A percentile compares a stretch with the other conserved stretches of the same genome.
phyloP scores from a whole-genome alignment of 1,140 invertebrate genomes.

The Halyomorpha halys region DNA sequence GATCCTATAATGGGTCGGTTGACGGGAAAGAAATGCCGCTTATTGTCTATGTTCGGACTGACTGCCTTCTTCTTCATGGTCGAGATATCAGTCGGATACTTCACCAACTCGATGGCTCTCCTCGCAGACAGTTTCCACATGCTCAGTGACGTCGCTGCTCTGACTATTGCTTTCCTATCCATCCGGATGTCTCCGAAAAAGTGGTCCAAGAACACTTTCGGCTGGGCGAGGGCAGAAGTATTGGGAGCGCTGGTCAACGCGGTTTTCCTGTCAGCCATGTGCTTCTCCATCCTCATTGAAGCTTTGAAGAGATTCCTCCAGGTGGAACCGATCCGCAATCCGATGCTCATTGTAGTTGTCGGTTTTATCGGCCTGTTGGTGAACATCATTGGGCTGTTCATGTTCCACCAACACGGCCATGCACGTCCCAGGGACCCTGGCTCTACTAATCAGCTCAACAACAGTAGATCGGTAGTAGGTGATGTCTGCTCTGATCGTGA shows the following conservation, averaged over 20 bases:
- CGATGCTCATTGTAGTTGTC: slow-evolving; percentile 62
- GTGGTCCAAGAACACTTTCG: slow-evolving; percentile 91
- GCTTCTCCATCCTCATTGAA: slow-evolving; percentile 85
- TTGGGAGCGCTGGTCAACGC: slow-evolving; percentile 85
- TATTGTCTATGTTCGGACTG: slow-evolving; percentile 79
- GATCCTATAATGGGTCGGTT: slow-evolving; percentile 63
- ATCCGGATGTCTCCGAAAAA: slow-evolving; percentile 92
- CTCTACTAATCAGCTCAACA: slow-evolving; percentile 11
- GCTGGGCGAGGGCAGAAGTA: slow-evolving; percentile 86
- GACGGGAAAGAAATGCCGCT: slow-evolving; percentile 84
- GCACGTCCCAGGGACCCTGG: slow-evolving; percentile 43
- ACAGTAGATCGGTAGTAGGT: background rate
- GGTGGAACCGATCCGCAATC: slow-evolving; percentile 69
- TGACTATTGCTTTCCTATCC: slow-evolving; percentile 80
- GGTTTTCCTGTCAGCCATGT: slow-evolving; percentile 81
- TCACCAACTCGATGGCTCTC: slow-evolving; percentile 85
- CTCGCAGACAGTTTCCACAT: slow-evolving; percentile 91
- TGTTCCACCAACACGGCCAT: slow-evolving; percentile 68
- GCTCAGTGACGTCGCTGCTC: slow-evolving; percentile 81
- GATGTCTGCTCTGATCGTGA: background rate
- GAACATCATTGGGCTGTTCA: slow-evolving; percentile 68
- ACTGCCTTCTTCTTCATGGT: slow-evolving; percentile 79
- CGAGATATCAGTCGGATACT: slow-evolving; percentile 80
- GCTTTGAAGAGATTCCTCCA: slow-evolving; percentile 81
- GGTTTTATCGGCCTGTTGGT: slow-evolving; percentile 68